A percentile compares a stretch with the other conserved stretches of the same genome.
phyloP scores from a whole-genome alignment of 2,113 vertebrate species.

The Anguilla japonica region DNA sequence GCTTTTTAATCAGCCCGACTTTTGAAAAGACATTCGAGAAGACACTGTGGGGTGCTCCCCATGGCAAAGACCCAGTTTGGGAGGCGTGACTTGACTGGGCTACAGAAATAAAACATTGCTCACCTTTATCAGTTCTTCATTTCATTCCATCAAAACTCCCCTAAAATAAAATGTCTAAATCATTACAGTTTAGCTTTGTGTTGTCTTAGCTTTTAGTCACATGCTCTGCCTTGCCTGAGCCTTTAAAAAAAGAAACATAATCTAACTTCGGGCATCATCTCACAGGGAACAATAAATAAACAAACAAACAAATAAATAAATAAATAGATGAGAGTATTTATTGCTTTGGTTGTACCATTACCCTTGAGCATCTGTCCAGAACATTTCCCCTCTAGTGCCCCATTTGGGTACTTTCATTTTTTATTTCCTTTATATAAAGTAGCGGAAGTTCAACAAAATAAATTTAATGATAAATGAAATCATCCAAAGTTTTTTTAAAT shows the following conservation, averaged over 20 bases:
- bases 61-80: neutral
- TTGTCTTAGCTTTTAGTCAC: neutral
- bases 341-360: neutral
- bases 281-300: neutral
- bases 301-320: neutral
- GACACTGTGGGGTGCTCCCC: too few relatives aligned
- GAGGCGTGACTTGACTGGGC: neutral
- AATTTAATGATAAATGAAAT: neutral
- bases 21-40: constrained; percentile 1
- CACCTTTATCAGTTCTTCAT: neutral
- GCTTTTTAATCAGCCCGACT: constrained; percentile 44
- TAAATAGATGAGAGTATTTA: neutral
- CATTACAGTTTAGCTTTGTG: neutral
- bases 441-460: neutral
- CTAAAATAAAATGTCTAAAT: neutral
- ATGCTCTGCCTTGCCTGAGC: neutral
- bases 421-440: too few relatives aligned
- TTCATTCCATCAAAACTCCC: neutral
- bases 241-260: neutral
- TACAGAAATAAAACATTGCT: neutral
- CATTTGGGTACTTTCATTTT: neutral
- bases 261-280: neutral
- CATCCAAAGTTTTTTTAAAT: neutral
- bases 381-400: neutral
- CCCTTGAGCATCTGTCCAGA: constrained; percentile 1